These are phyloP conservation scores for Platysternon megacephalum DNA, from an alignment of 2,113 vertebrate species.

Conservation along the genomic window DNA sequence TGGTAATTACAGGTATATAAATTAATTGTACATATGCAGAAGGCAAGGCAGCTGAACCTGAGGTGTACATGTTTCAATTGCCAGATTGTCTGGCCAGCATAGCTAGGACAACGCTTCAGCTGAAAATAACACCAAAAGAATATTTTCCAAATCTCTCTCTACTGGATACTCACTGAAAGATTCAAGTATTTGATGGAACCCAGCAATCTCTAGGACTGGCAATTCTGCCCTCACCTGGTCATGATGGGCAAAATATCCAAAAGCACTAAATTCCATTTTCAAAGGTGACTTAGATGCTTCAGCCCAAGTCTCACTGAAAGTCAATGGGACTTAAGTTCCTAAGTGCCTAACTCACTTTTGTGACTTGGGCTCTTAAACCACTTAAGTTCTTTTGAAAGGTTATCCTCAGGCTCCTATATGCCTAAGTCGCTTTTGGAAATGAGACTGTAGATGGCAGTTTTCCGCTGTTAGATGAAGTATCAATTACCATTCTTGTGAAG, in stretches of 20 bases:
- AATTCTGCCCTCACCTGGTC: not conserved
- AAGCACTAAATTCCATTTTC: not conserved
- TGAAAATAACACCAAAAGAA: not conserved
- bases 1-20: slow-evolving; percentile 49
- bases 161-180: not conserved
- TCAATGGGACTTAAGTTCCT: not conserved
- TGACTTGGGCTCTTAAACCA: not conserved
- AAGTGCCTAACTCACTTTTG: not conserved
- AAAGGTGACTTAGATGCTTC: not conserved
- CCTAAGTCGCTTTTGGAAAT: not conserved
- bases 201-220: not conserved
- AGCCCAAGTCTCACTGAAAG: not conserved
- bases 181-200: not conserved
- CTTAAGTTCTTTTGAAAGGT: not conserved
- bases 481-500: slow-evolving; percentile 12
- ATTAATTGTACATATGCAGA: slow-evolving; percentile 40
- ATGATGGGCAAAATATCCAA: not conserved
- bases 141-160: not conserved
- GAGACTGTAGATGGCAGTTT: not conserved
- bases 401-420: not conserved
- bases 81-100: not conserved
- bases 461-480: not conserved
- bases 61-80: slow-evolving; percentile 5
- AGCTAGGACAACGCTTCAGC: not conserved
- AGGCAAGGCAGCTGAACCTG: slow-evolving; percentile 1